phyloP scores from a whole-genome alignment of 2,113 vertebrate species.

The Hippocampus comes region DNA sequence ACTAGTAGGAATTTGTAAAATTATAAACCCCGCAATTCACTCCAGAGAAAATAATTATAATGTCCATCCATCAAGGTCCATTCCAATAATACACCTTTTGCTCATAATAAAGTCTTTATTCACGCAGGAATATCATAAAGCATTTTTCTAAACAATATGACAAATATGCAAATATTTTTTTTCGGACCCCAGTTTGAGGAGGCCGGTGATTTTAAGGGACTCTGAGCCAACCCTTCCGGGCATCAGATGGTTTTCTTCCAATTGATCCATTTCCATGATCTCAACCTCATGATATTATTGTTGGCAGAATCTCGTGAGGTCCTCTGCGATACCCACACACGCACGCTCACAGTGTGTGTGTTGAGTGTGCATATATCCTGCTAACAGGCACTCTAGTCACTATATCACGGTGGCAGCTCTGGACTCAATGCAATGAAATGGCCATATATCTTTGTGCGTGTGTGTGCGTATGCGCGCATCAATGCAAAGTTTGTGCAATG shows the following conservation, averaged over 20 bases:
- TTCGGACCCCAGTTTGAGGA: not conserved
- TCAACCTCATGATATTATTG: not conserved
- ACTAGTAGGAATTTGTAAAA: too few species aligned
- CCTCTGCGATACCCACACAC: not conserved
- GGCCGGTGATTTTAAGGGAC: not conserved
- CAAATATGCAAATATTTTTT: not conserved
- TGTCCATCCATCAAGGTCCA: too few species aligned
- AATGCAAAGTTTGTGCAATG: constrained; percentile 19
- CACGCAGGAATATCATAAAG: not conserved
- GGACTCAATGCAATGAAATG: constrained; percentile 58
- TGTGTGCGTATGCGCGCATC: not conserved
- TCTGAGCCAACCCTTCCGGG: not conserved
- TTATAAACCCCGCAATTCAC: too few species aligned
- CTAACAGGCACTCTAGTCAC: constrained; percentile 43
- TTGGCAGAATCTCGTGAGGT: not conserved
- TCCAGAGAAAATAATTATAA: too few species aligned
- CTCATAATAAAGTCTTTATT: too few species aligned
- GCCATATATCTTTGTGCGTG: constrained; percentile 54
- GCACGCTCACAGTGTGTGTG: not conserved
- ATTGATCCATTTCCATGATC: not conserved
- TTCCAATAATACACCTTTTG: not conserved
- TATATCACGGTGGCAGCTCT: constrained; percentile 57
- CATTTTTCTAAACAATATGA: not conserved
- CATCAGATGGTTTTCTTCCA: not conserved
- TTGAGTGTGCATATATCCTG: constrained; percentile 45